Conservation (phyloP, 1,140 invertebrate species). For the Idris sp. region DNA sequence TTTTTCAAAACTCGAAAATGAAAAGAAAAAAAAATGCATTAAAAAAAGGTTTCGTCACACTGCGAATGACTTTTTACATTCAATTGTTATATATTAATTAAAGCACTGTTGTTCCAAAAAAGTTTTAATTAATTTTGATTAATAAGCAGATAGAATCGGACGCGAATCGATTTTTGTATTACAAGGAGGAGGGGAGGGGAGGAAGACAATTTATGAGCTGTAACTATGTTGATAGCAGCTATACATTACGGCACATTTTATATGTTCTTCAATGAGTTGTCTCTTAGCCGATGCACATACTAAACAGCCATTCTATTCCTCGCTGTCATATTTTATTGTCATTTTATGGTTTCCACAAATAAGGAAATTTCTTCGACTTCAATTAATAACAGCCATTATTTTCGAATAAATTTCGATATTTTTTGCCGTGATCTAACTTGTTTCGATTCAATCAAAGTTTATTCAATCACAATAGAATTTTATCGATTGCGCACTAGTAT, state of each 20-base stretch:
- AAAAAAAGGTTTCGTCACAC: constrained; percentile 27
- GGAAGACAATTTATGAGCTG: constrained; percentile 43
- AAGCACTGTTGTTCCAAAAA: constrained; percentile 7
- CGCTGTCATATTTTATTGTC: constrained; percentile 54
- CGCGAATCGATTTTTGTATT: constrained; percentile 17
- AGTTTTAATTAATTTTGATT: constrained; percentile 34
- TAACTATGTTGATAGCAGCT: constrained; percentile 41
- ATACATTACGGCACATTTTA: constrained; percentile 46
- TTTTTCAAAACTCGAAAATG: constrained; percentile 28
- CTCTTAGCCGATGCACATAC: constrained; percentile 49
- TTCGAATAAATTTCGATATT: constrained; percentile 2
- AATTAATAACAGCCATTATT: constrained; percentile 38
- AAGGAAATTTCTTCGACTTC: constrained; percentile 43
- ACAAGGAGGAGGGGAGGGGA: too few relatives aligned
- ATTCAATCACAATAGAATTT: constrained; percentile 1
- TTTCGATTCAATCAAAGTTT: too few relatives aligned
- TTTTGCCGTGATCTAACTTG: too few relatives aligned
- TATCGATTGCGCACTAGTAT: too few relatives aligned
- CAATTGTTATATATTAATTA: too few relatives aligned
- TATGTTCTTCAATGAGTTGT: constrained; percentile 50
- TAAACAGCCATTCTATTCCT: constrained; percentile 47
- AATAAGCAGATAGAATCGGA: constrained; percentile 30
- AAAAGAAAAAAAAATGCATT: too few relatives aligned
- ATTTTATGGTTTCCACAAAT: constrained; percentile 43
- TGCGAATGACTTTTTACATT: too few relatives aligned